Evolutionary conservation across 2,113 vertebrate species (phyloP), one percentile per base, ranked within the genome.

Genomic region (Theristicus caerulescens): DNA sequence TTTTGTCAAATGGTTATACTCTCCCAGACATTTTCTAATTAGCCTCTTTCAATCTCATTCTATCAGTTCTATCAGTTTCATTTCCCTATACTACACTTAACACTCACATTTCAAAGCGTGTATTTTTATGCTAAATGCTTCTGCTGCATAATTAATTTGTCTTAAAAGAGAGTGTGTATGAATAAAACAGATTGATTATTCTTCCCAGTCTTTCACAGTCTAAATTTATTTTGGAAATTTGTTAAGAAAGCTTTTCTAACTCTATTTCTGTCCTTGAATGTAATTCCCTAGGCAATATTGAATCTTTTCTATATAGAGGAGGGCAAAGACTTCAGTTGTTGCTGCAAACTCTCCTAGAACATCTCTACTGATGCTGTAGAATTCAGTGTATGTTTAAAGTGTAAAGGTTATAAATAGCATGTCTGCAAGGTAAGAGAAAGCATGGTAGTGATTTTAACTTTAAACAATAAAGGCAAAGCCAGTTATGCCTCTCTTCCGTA

Each of bases 41-140:
- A 97, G 91, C 77, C 65, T 74, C 72, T 91, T 94, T 96, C 92
- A 91, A 17, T 95, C 83, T 88, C 29, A 40, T 87, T 25, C 77
- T 88, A 91, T 88, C 82, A 81, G 46, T 90, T 94, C 86, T 76
- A 72, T 95, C 94, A 57, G 72, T 92, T 94, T 88, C 51, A 81
- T 94, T 95, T 96, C 92, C 92, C 88, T 79, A 80, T 91, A 86
- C 92, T 94, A 84, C 96, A 76, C 83, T 97, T 93, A 94, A 74
- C 69, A 52, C 46, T 93, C 78, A 22, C 47, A 82, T 96, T 91
- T 93, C 90, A 96, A 95, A 92, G 83, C 79, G 61, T 93, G 77
- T 84, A 82, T 95, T 96, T 96, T 94, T 93, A 95, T 79, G 86
- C 77, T 95, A 90, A 97, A 95, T 74, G 61, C 80, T 92, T 90